Percentiles rank a stretch among this genome's conserved stretches.
phyloP scores from a whole-genome alignment of 2,113 vertebrate genomes.

The Piprites chloris region DNA sequence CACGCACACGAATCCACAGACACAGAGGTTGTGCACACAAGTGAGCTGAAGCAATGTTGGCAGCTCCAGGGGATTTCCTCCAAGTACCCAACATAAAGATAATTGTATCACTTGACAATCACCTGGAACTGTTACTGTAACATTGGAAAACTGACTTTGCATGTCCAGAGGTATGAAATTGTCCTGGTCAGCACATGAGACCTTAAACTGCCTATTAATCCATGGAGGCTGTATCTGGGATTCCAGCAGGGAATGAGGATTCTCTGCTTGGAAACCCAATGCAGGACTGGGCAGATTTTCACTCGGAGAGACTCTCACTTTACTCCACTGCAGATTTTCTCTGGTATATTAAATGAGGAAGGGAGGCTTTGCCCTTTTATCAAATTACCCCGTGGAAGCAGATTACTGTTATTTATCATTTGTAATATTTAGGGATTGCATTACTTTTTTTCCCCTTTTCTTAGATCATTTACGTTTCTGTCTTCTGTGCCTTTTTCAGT shows the following conservation, averaged over 20 bases:
- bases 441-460: not conserved
- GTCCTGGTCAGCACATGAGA: not conserved
- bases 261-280: accelerated
- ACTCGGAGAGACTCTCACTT: not conserved
- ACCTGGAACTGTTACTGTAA: not conserved
- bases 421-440: not conserved
- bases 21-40: not conserved
- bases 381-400: not conserved
- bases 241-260: not conserved
- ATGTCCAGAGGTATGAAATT: not conserved
- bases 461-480: not conserved
- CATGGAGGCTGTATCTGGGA: not conserved
- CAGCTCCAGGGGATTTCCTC: not conserved
- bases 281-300: not conserved
- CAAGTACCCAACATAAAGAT: not conserved
- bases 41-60: not conserved
- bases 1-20: not conserved
- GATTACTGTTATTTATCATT: not conserved
- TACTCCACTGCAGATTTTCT: not conserved
- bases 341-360: not conserved
- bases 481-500: not conserved
- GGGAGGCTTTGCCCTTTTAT: not conserved
- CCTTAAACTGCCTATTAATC: accelerated
- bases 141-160: not conserved
- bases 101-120: not conserved